Base-by-base conservation (phyloP, 2,113 vertebrate genomes). In the Regulus satrapa region DNA sequence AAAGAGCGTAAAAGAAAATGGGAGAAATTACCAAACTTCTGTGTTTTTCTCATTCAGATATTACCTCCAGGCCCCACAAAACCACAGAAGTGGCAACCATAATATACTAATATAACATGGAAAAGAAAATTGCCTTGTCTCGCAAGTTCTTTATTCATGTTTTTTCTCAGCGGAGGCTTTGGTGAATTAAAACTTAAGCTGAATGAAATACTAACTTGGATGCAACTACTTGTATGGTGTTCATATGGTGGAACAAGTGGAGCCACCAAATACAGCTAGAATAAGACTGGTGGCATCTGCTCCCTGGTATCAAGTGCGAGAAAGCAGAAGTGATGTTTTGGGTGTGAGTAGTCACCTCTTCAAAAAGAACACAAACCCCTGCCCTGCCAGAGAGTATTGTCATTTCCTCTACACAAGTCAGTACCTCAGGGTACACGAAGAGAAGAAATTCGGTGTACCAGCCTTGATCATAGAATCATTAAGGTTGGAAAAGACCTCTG, bases 341-440 rank as follows among this genome's bases (percentile, higher is more conserved):
- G 14, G 14, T 52, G 56, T 28, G 32, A 49, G 31, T 7, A 66
- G 31, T 54, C 48, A 21, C 28, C 40, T 83, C 54, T 79, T 83
- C 28, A 21, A 1, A 84, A 45, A 49, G 46, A 38, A 5, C 10
- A 18, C 54, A 59, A 41, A 19, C 9, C n/a, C 9, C 1, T 29
- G 40, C 24, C 40, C 38, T 12, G 64, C 12, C 43, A 51, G 46
- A 51, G 46, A 24, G 2, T 21, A 17, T 41, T 1, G 0, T 43
- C 1, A 4, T 43, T 51, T 49, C 40, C 40, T 36, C 21, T 12
- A 2, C 32, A 15, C 25, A 8, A 49, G 36, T 6, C 6, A 38
- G 29, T 43, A 7, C 3, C 17, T 40, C 15, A 4, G 56, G 18
- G 56, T 16, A 36, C 40, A 2, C 0, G 0, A 0, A 49, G 34